Evolutionary conservation across 2,888 invertebrate species (phyloP).

Genomic region (Cryptocephalus moraei): DNA sequence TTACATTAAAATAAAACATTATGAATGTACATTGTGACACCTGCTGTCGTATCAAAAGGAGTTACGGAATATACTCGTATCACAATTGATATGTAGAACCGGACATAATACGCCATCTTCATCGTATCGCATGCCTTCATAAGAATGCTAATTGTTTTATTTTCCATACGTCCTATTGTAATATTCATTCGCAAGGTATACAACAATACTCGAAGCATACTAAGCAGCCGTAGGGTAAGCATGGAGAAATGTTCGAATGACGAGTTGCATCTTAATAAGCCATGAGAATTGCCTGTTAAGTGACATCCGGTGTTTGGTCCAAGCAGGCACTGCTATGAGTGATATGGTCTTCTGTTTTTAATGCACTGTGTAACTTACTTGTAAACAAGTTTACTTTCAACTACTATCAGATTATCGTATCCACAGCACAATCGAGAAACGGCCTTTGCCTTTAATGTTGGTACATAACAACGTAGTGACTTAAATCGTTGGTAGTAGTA

Average conservation of each 20-base stretch:
- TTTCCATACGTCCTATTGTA: constrained; percentile 22
- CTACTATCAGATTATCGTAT: no score
- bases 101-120: constrained; percentile 11
- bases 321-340: constrained; percentile 6
- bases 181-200: constrained; percentile 28
- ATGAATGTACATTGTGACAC: no score
- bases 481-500: no score
- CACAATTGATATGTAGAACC: constrained; percentile 7
- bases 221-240: constrained; percentile 21
- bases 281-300: constrained; percentile 27
- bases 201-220: constrained; percentile 22
- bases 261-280: constrained; percentile 27
- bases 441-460: no score
- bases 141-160: constrained; percentile 19
- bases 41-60: no score
- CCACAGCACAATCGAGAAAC: no score
- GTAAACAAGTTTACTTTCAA: no score
- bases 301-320: constrained; percentile 25
- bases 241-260: constrained; percentile 16
- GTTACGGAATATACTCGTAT: no score
- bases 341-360: no score
- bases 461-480: no score
- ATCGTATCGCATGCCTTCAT: constrained; percentile 9
- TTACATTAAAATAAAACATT: no score
- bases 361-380: no score